Percentiles rank a stretch among this genome's conserved stretches.
Conservation (phyloP, 2,113 vertebrate genomes). For the Hoplias malabaricus region DNA sequence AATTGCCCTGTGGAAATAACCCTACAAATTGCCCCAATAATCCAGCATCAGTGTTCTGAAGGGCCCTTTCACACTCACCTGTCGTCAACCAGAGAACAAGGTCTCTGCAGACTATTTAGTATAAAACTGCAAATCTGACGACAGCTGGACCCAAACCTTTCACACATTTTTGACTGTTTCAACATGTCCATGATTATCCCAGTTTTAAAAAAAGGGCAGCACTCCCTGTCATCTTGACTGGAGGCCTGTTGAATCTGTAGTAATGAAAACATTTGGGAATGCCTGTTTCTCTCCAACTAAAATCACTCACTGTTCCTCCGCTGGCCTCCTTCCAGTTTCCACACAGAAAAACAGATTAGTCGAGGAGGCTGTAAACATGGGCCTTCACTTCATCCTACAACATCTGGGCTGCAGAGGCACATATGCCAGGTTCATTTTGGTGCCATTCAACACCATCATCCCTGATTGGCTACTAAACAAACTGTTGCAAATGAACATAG, state of each 20-base stretch:
- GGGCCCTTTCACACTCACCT: neutral
- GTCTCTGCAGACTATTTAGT: neutral
- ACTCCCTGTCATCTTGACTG: neutral
- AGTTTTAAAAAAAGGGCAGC: neutral
- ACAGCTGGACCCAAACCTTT: neutral
- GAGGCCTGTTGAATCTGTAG: neutral
- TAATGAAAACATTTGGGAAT: neutral
- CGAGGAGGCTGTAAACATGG: neutral
- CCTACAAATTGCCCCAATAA: no score
- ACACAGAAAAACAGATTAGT: neutral
- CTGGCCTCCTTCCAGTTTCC: neutral
- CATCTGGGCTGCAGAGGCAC: neutral
- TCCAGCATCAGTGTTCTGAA: no score
- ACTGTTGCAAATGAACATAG: neutral
- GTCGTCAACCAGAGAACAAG: neutral
- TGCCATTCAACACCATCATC: neutral
- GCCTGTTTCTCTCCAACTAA: neutral
- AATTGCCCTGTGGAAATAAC: no score
- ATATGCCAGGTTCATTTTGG: neutral
- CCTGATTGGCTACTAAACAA: slow-evolving; percentile 6
- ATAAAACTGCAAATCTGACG: neutral
- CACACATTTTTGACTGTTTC: neutral
- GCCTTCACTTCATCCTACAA: neutral
- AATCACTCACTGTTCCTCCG: neutral
- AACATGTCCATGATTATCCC: neutral